Evolutionary conservation across 2,888 invertebrate species (phyloP).

Genomic region (Orthonychiurus folsomi): DNA sequence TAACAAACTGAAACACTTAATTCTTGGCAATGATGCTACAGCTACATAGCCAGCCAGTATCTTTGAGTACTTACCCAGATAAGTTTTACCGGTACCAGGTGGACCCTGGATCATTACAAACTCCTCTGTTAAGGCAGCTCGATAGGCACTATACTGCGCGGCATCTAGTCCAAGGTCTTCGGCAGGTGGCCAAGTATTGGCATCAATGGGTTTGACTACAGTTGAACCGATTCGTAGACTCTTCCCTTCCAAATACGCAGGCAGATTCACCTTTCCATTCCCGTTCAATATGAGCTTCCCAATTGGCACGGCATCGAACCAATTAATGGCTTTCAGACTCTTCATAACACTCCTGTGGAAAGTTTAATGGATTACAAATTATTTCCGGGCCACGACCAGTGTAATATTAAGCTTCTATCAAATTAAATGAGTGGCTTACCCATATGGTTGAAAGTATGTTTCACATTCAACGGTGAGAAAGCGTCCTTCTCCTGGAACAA

Average conservation of each 20-base stretch:
- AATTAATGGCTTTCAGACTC: not conserved
- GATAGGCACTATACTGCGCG: not conserved
- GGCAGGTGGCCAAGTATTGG: not conserved
- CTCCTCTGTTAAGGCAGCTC: not conserved
- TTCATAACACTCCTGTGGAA: not conserved
- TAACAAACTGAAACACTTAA: no score
- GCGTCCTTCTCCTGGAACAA: not conserved
- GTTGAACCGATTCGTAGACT: not conserved
- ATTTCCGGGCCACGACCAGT: no score
- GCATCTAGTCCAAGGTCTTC: not conserved
- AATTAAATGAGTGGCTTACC: not conserved
- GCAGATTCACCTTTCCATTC: not conserved
- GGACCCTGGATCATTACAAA: not conserved
- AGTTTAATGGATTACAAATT: not conserved
- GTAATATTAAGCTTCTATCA: no score
- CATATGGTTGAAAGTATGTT: not conserved
- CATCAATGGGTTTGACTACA: not conserved
- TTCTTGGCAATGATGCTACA: no score
- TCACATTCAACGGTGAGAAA: constrained; percentile 6
- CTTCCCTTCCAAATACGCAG: not conserved
- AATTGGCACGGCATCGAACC: not conserved
- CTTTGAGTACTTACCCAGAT: no score
- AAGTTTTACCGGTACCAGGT: no score
- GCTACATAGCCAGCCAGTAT: no score
- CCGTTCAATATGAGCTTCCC: not conserved